Evolutionary conservation across 2,113 vertebrate species (phyloP), one percentile per base, ranked within the genome.

Genomic region (Lamprotornis superbus): DNA sequence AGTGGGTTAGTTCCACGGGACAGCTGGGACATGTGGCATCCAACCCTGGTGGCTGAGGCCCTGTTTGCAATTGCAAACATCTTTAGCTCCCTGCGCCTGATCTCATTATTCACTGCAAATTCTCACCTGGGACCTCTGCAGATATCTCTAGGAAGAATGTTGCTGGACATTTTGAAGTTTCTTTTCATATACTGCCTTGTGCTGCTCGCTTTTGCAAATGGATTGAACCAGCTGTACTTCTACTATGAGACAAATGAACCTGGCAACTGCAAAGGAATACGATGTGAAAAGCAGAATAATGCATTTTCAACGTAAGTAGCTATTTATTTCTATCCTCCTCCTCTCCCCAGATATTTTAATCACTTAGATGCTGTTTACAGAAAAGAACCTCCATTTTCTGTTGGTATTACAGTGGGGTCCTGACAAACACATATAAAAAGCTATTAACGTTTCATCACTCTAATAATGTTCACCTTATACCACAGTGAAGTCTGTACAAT

Each of bases 121-220:
- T 99, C 99, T 55, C 99, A 99, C 94, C 98, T 99, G 94, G 99
- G 99, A 71, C 99, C 99, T 63, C 98, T 99, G 87, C 99, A 99
- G 95, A 99, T 99, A 94, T 99, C 99, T 40, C 97, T 99, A 93
- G 99, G 99, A 85, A 98, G 99, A 90, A 99, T 99, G 99, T 98
- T 99, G n/a, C 97, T 99, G 93, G 99, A 99, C 97, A 99, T 99
- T 97, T 98, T 99, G 83, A 99, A 99, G 95, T 99, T 99, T 97
- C 98, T 99, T 5, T 99, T 99, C 97, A 99, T 99, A 96, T 99
- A 99, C 97, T 99, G 99, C 90, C 98, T 99, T 24, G 99, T 99
- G 88, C 95, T 99, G 81, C 93, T 99, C 28, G 99, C 99, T 61
- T 99, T 99, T 93, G 99, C 99, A 91, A 99, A 99, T 80, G 99